Evolutionary conservation across 2,888 invertebrate species (phyloP).

Genomic region (Plebejus melissa): DNA sequence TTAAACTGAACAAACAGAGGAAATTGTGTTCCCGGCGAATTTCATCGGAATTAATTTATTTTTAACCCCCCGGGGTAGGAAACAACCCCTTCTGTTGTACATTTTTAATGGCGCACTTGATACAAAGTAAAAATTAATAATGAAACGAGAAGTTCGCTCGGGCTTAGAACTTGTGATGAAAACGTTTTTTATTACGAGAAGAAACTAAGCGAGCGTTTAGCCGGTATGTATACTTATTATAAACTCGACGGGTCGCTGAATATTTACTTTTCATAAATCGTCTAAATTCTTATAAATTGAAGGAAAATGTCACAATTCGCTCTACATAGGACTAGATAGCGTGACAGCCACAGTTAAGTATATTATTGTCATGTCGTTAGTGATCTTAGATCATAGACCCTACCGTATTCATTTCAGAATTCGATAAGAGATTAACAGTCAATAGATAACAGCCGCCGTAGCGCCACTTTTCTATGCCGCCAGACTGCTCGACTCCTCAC

Average conservation of each 20-base stretch:
- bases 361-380: too few species aligned
- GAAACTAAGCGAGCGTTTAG: not conserved
- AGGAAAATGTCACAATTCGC: too few species aligned
- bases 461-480: too few species aligned
- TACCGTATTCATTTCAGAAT: too few species aligned
- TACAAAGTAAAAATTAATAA: slow-evolving; percentile 18
- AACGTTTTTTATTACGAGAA: not conserved
- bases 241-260: not conserved
- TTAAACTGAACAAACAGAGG: slow-evolving; percentile 9
- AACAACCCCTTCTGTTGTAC: slow-evolving; percentile 12
- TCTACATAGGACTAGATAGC: too few species aligned
- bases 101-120: slow-evolving; percentile 18
- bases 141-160: not conserved
- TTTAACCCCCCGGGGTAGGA: not conserved
- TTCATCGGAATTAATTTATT: slow-evolving; percentile 16
- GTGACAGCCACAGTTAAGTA: too few species aligned
- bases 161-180: not conserved
- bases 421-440: too few species aligned
- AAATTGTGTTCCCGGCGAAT: slow-evolving; percentile 19
- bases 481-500: not conserved
- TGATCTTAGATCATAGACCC: too few species aligned
- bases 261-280: not conserved
- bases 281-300: not conserved
- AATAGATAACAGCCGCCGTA: too few species aligned
- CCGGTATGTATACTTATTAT: not conserved